Percentiles rank a stretch among this genome's conserved stretches.
Conservation (phyloP, 92 coral and sea anemone genomes). For the Heteractis magnifica region DNA sequence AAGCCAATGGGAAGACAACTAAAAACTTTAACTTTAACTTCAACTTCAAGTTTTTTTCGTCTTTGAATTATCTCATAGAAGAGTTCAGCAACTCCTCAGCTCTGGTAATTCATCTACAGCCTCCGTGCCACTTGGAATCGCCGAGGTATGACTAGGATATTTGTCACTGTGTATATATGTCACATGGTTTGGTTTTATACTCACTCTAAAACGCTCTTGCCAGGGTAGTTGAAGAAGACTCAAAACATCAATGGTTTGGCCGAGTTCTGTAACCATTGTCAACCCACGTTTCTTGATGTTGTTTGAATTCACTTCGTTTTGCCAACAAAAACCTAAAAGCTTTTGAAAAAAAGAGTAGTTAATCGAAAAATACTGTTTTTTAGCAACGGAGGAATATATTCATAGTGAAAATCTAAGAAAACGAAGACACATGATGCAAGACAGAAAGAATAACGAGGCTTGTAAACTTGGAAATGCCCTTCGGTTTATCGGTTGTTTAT, state of each 20-base stretch:
- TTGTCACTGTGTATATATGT: no score
- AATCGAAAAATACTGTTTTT: not conserved
- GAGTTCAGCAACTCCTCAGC: no score
- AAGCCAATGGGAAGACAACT: no score
- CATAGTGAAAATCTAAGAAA: not conserved
- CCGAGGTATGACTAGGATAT: no score
- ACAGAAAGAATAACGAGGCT: not conserved
- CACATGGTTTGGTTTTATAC: not conserved
- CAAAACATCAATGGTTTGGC: slow-evolving; percentile 71
- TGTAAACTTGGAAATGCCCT: no score
- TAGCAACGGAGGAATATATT: not conserved
- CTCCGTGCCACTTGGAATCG: no score
- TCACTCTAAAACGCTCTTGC: slow-evolving; percentile 93
- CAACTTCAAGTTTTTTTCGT: no score
- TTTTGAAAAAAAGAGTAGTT: slow-evolving; percentile 10
- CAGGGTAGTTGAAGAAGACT: slow-evolving; percentile 75
- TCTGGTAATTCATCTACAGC: no score
- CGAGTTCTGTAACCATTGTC: slow-evolving; percentile 90
- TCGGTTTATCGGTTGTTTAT: no score
- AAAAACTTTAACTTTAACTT: no score
- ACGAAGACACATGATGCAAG: not conserved
- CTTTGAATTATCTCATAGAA: no score
- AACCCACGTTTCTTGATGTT: slow-evolving; percentile 77
- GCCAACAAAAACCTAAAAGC: slow-evolving; percentile 66
- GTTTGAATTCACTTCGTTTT: slow-evolving; percentile 81